phyloP scores from a whole-genome alignment of 2,888 invertebrate species.

The Caradrina kadenii region DNA sequence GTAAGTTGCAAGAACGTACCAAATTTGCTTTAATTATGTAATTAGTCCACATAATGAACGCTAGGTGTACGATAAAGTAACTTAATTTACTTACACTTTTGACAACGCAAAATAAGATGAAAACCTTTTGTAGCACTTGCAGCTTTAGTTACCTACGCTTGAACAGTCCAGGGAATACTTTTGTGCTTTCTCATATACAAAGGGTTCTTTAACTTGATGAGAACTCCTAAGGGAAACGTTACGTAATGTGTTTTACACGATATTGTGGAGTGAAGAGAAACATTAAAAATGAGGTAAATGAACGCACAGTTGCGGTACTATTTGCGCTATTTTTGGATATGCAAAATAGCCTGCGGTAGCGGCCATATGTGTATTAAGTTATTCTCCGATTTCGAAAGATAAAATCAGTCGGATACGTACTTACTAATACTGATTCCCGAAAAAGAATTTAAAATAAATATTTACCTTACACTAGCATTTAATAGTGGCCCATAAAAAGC shows the following conservation, averaged over 20 bases:
- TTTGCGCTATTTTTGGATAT: neutral
- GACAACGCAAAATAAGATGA: neutral
- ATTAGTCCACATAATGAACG: too few species aligned
- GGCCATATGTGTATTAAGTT: neutral
- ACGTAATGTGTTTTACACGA: slow-evolving; percentile 11
- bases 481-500: slow-evolving; percentile 29
- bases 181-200: slow-evolving; percentile 2
- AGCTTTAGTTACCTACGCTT: neutral
- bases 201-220: slow-evolving; percentile 15
- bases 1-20: neutral
- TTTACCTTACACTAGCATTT: slow-evolving; percentile 42
- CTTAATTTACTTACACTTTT: neutral
- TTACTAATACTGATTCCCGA: slow-evolving; percentile 13
- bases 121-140: neutral
- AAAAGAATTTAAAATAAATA: slow-evolving; percentile 40
- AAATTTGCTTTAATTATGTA: too few species aligned
- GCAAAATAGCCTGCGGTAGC: neutral
- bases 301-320: neutral
- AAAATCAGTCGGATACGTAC: neutral
- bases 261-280: slow-evolving; percentile 3
- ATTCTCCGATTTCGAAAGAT: slow-evolving; percentile 8
- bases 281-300: slow-evolving; percentile 5
- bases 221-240: slow-evolving; percentile 2
- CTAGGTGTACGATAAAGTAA: too few species aligned
- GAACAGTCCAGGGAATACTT: slow-evolving; percentile 9